These are phyloP conservation scores for Tympanoctomys barrerae DNA, from an alignment of 2,797 vertebrate species.

Conservation along the genomic window DNA sequence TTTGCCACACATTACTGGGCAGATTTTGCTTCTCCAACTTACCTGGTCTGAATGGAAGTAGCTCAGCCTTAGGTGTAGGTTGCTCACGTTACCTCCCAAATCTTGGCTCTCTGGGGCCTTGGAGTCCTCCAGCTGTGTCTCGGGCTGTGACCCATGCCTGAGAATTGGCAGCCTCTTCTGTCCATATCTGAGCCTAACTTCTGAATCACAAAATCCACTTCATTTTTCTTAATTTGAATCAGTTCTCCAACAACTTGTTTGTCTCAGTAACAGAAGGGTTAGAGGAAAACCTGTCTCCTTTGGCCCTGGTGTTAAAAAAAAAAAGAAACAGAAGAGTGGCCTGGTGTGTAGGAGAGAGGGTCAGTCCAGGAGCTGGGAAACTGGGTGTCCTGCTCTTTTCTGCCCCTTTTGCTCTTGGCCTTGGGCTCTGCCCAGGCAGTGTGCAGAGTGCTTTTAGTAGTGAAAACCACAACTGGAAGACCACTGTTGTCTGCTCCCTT, in stretches of 20 bases:
- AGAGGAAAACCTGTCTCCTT: not conserved
- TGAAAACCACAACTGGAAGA: not conserved
- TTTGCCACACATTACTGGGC: fast-evolving
- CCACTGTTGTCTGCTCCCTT: not conserved
- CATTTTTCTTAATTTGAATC: not conserved
- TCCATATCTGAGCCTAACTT: fast-evolving
- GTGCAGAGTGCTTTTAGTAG: too few relatives aligned
- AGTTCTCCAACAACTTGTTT: not conserved
- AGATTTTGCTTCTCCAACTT: not conserved
- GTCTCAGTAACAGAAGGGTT: not conserved
- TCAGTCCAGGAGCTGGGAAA: not conserved
- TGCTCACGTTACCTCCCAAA: not conserved
- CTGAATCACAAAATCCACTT: not conserved
- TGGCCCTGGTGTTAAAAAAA: not conserved
- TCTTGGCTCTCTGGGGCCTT: not conserved
- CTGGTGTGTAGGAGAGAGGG: not conserved
- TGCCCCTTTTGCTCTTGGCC: not conserved
- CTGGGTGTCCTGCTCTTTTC: not conserved
- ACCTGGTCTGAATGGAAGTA: not conserved
- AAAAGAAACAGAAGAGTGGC: too few relatives aligned
- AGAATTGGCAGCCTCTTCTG: not conserved
- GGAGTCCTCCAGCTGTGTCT: not conserved
- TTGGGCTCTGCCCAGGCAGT: not conserved
- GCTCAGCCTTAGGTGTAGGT: not conserved
- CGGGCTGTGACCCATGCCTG: not conserved